A percentile compares a stretch with the other conserved stretches of the same genome.
Conservation (phyloP, 2,888 invertebrate genomes). For the Rapana venosa region DNA sequence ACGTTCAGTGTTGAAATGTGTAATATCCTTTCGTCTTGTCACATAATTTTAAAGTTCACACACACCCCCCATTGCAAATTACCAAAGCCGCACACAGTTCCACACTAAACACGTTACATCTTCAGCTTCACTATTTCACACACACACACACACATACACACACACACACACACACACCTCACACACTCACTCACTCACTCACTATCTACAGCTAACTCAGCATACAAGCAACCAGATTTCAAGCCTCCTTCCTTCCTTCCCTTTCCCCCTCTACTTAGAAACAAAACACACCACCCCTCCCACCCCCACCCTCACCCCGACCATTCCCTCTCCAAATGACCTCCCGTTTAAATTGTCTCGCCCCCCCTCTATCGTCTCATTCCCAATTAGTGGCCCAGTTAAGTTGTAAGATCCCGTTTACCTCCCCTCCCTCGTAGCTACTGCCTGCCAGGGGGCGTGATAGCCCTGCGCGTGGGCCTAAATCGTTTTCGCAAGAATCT, state of each 20-base stretch:
- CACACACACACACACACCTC: neutral
- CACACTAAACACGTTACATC: no score
- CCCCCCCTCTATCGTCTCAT: slow-evolving; percentile 23
- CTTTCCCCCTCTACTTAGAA: neutral
- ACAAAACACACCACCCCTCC: neutral
- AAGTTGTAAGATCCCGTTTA: slow-evolving; percentile 33
- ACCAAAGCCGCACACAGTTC: no score
- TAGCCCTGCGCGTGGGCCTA: slow-evolving; percentile 28
- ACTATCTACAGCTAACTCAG: neutral
- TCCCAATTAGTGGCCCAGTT: slow-evolving; percentile 39
- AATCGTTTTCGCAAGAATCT: slow-evolving; percentile 42
- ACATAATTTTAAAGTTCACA: no score
- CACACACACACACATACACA: slow-evolving; percentile 17
- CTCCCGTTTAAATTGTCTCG: slow-evolving; percentile 1
- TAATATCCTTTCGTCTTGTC: no score
- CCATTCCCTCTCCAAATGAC: neutral
- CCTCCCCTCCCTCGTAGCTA: slow-evolving; percentile 6
- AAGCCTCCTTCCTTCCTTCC: no score
- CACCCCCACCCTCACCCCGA: neutral
- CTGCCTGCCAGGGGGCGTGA: slow-evolving; percentile 13
- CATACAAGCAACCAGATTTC: neutral
- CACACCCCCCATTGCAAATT: no score
- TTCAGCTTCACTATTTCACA: no score
- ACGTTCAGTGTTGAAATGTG: no score
- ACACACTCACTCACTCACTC: slow-evolving; percentile 11